phyloP scores from a whole-genome alignment of 1,140 invertebrate species.

The Caerostris extrusa region DNA sequence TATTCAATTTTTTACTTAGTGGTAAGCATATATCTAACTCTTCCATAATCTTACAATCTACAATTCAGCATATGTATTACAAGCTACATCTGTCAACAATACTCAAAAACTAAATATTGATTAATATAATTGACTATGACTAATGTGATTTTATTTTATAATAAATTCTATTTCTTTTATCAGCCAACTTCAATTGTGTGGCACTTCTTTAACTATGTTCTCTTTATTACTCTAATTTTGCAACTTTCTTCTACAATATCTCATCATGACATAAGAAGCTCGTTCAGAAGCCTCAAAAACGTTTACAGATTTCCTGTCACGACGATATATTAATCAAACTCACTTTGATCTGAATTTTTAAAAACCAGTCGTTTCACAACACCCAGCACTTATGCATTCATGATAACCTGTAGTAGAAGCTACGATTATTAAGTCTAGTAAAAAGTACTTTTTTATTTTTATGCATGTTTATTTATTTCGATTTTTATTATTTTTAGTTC shows the following conservation, averaged over 20 bases:
- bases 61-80: no score
- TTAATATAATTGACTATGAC: no score
- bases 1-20: no score
- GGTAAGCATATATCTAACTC: no score
- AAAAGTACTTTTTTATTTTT: neutral
- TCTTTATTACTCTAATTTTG: neutral
- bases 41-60: no score
- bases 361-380: neutral
- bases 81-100: no score
- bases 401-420: neutral
- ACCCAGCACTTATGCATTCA: conserved; percentile 5
- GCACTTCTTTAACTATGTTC: no score
- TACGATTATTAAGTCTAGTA: neutral
- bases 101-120: no score
- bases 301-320: conserved; percentile 24
- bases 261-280: neutral
- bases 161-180: no score
- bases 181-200: no score
- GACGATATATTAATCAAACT: conserved; percentile 6
- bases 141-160: no score
- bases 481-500: neutral
- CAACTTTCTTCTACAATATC: neutral
- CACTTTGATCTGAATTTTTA: neutral
- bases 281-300: neutral
- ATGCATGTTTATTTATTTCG: neutral